Base-by-base conservation (phyloP, 2,888 invertebrate genomes). In the Caenorhabditis uteleia region DNA sequence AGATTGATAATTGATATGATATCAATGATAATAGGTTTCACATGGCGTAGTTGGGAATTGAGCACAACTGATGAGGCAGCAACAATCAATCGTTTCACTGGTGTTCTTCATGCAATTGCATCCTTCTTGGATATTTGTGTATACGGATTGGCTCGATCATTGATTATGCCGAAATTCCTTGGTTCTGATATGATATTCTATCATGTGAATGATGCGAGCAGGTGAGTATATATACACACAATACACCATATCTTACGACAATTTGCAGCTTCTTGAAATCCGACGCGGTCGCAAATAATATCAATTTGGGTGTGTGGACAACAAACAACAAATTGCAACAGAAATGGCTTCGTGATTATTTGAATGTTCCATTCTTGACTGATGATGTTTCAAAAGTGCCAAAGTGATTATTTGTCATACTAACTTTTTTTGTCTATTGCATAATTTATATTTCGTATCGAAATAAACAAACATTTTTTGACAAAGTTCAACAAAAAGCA, bases 201-300 rank as follows among this genome's bases (percentile, higher is more conserved):
- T 55, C 55, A 59, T 50, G 55, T 59, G 16, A 65, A 59, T 55
- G 65, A 65, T 49, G 34, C 55, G 29, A 65, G 46, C 55, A 65
- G 42, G 64, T 58, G 12, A 18, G 48, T 38, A n/a, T n/a, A n/a
- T n/a, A n/a, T n/a, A n/a, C n/a, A n/a, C n/a, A n/a, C n/a, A n/a
- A n/a, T n/a, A n/a, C n/a, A n/a, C n/a, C n/a, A n/a, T n/a, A n/a
- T n/a, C n/a, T n/a, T n/a, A n/a, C n/a, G n/a, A n/a, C n/a, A n/a
- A n/a, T 39, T 43, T 51, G 3, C 48, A 58, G 65, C 23, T 59
- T 14, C 33, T 39, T 57, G 16, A 39, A 43, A 27, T 34, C 47
- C n/a, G 55, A 55, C 26, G 59, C 58, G 8, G 40, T 44, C 14
- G 25, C 47, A 23, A 64, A 64, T 44, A 58, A 64, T 50, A 64